Percentiles rank a stretch among this genome's conserved stretches.
phyloP scores from a whole-genome alignment of 2,888 invertebrate genomes.

The Arrhopalites spinosus region DNA sequence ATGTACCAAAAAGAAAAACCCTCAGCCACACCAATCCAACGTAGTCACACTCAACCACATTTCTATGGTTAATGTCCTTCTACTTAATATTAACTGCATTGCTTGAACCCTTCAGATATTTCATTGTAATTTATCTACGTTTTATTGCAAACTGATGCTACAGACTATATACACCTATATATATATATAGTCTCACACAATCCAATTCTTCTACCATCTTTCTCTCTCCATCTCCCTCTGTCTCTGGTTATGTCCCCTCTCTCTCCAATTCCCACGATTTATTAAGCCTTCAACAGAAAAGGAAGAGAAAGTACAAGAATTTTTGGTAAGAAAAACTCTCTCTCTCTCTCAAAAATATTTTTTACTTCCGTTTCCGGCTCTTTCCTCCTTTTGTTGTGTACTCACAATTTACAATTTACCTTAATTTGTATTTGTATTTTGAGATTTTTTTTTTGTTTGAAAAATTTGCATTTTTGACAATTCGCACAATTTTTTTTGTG shows the following conservation, averaged over 20 bases:
- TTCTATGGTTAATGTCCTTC: conserved; percentile 22
- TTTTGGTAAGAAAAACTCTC: background rate
- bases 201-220: background rate
- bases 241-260: background rate
- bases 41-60: conserved; percentile 26
- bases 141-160: conserved; percentile 22
- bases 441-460: no score
- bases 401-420: no score
- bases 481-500: no score
- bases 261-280: conserved; percentile 7
- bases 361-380: background rate
- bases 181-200: no score
- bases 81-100: conserved; percentile 26
- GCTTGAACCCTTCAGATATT: conserved; percentile 30
- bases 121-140: conserved; percentile 32
- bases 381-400: no score
- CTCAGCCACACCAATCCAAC: background rate
- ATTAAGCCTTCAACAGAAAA: background rate
- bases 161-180: no score
- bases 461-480: no score
- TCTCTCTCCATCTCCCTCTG: background rate
- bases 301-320: background rate
- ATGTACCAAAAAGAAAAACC: background rate
- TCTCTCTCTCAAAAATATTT: background rate
- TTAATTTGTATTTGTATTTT: no score